These are phyloP conservation scores for Lemur catta DNA, from an alignment of 2,797 vertebrate genomes.

Conservation along the genomic window DNA sequence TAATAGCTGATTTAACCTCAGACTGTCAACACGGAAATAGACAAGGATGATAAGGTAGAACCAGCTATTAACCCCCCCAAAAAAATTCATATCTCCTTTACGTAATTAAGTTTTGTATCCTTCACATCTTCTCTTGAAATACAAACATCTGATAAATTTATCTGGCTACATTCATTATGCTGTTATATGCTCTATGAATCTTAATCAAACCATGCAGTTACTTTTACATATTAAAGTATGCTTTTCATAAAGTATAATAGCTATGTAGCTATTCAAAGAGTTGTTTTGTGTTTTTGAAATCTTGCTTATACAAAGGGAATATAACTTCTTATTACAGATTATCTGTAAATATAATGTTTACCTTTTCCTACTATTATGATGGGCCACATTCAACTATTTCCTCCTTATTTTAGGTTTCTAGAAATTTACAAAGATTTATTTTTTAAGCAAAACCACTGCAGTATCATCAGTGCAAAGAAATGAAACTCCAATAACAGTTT, in stretches of 20 bases:
- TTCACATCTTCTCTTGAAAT: constrained; percentile 12
- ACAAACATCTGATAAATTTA: background rate
- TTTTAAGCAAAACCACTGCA: background rate
- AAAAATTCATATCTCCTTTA: constrained; percentile 18
- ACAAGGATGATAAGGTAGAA: background rate
- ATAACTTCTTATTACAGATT: constrained; percentile 42
- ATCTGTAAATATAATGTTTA: background rate
- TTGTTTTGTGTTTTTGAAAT: constrained; percentile 18
- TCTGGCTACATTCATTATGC: background rate
- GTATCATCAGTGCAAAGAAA: constrained; percentile 11
- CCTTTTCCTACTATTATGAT: constrained; percentile 30
- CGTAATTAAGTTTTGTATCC: constrained; percentile 22
- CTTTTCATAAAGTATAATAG: constrained; percentile 36
- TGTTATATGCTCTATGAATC: background rate
- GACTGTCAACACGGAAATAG: background rate
- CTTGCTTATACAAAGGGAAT: constrained; percentile 35
- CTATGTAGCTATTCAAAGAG: constrained; percentile 37
- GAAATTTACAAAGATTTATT: background rate
- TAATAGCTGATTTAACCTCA: constrained; percentile 64
- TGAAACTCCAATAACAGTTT: background rate
- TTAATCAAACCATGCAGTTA: constrained; percentile 26
- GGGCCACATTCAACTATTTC: background rate
- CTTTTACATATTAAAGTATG: constrained; percentile 36
- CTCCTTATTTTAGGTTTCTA: constrained; percentile 14
- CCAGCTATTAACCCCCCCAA: background rate